Evolutionary conservation across 2,888 invertebrate species (phyloP), one percentile per base, ranked within the genome.

Genomic region (Villa cingulata): DNA sequence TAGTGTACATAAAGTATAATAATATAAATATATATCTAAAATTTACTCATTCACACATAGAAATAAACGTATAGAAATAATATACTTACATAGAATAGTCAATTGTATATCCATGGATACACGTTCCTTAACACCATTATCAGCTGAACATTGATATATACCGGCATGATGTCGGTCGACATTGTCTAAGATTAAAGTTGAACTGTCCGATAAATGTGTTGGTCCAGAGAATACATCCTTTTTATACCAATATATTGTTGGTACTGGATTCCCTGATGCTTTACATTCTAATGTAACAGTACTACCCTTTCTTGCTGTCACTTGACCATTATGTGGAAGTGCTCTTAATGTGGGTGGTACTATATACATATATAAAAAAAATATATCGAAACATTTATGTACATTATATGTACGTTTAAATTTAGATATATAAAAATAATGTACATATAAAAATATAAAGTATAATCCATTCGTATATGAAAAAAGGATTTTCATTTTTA

Each of bases 181-280:
- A 49, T 71, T 70, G 55, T 73, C 72, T 48, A 74, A 63, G 49
- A 70, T 69, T 53, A 73, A 62, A 43, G 70, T 71, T 46, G 71
- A 70, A 48, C 73, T 73, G 53, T 72, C 71, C 23, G 70, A 66
- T 16, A 70, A 61, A 59, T 72, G 71, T 37, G 68, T 66, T 36
- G 68, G 64, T 2, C 66, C 65, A 18, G 68, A 64, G 54, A 65
- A 68, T 36, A 66, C 61, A 43, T 68, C 68, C 54, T 79, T 73
- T 60, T 80, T 77, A 49, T 77, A 77, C 83, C 83, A 83, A 14
- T 73, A 74, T 50, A 83, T 81, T n/a, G 72, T 75, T 0, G 83
- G 83, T 19, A 81, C 80, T 0, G 83, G 83, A 65, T 83, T 83
- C 9, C 83, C 83, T 1, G 80, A 76, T 0, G 81, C 82, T 50